Conservation (phyloP, 2,113 vertebrate genomes). For the Octodon degus region DNA sequence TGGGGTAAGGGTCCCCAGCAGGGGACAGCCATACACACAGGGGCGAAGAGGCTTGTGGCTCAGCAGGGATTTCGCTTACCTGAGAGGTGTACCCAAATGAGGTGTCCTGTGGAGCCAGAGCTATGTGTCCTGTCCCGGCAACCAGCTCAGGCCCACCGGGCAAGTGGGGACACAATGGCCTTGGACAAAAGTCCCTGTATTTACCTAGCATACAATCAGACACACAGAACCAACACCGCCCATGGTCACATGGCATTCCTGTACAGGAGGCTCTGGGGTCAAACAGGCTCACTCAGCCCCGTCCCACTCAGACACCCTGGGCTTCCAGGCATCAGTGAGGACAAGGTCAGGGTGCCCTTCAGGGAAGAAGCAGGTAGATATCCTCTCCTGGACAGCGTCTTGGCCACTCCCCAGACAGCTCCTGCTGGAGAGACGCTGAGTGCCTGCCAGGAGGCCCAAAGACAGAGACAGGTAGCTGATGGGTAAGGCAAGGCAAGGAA, state of each 20-base stretch:
- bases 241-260: background rate
- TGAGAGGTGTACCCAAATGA: background rate
- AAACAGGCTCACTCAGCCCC: background rate
- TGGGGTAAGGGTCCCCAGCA: rapidly evolving
- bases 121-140: background rate
- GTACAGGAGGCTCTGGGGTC: background rate
- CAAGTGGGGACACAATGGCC: background rate
- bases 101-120: background rate
- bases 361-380: background rate
- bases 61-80: background rate
- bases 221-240: background rate
- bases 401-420: rapidly evolving
- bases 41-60: background rate
- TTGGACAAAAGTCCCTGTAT: constrained; percentile 21
- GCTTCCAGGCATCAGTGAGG: background rate
- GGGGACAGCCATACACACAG: rapidly evolving
- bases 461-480: rapidly evolving
- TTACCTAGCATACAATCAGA: constrained; percentile 18
- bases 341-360: background rate
- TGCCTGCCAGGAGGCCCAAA: background rate
- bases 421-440: background rate
- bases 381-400: rapidly evolving
- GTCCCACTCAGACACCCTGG: background rate
- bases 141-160: rapidly evolving
- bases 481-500: rapidly evolving